Evolutionary conservation across 2,113 vertebrate species (phyloP), one percentile per base, ranked within the genome.

Genomic region (Anthoscopus minutus): DNA sequence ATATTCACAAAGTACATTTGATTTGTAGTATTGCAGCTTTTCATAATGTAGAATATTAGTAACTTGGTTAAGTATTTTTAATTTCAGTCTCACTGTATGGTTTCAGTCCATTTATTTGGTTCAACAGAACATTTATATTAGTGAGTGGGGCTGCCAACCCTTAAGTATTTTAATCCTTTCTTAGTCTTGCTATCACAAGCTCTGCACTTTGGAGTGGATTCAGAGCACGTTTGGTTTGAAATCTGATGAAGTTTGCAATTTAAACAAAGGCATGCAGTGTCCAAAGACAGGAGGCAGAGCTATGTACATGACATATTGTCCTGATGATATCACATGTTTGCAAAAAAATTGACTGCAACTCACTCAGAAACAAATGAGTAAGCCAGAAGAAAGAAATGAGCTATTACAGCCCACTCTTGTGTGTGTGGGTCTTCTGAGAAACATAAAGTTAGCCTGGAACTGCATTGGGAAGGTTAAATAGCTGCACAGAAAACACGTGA

Each of bases 161-260:
- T 76, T 20, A 79, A 81, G 25, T 78, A 35, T 83, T 93, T 90
- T 80, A 54, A 74, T 92, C 24, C 17, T 57, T 86, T 78, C 50
- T 65, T 82, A n/a, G 37, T 72, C 54, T 88, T 70, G 60, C 4
- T 53, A 24, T 65, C 30, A 21, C 2, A 7, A 70, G 38, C 18
- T 73, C 24, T 54, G 40, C 38, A 47, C 22, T 4, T 37, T 37
- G 0, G 4, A 51, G 23, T 70, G 44, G 15, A 58, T 93, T 85
- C 70, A 72, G 70, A 66, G 37, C 74, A 40, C 23, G 22, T 28
- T 92, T 81, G 35, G 24, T 67, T 60, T 65, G 88, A 81, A 92
- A 88, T 13, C 15, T 44, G 44, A 50, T 89, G 23, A 45, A 69
- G 57, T 76, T 44, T 53, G 15, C 54, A 35, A 17, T 21, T 1